Base-by-base conservation (phyloP, 2,888 invertebrate genomes). In the Orthosia incerta region DNA sequence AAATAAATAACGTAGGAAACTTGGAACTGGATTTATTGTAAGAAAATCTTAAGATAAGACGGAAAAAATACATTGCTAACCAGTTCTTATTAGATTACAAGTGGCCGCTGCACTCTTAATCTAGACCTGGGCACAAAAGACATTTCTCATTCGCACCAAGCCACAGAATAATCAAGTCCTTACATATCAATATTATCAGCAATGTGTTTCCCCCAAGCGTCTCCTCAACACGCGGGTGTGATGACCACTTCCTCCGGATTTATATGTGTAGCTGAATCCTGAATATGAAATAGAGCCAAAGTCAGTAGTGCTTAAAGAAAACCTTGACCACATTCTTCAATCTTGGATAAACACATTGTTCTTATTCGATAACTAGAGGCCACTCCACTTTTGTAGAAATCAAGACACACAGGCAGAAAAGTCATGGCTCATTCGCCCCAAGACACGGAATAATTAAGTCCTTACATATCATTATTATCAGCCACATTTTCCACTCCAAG, bases 181-280 rank as follows among this genome's bases (percentile, higher is more conserved):
- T 15, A 26, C 20, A 63, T 64, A 23, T 57, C 45, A 74, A 77
- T 70, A 78, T 71, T 26, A 79, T 74, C 50, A 67, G 82, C 55
- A 62, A 62, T 61, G 60, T 56, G 23, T 64, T 71, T 50, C 51
- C 50, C 60, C 65, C 20, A 50, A 57, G 23, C 39, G 46, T 55
- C 31, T 79, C 60, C 20, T 69, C 62, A 45, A 68, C 71, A 65
- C 61, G 46, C 69, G 20, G 66, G 78, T 86, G 88, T 91, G 90
- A 91, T 92, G 91, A 89, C 90, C 89, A 88, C 85, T 86, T 88
- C 89, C 80, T 88, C 88, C 78, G 86, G 88, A 92, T 93, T 93
- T 94, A 94, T 91, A 89, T 81, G 79, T 70, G 75, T 79, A 82
- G 87, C 88, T 39, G 1, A 39, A 39, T 9, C 39, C 39, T 39